Conservation (phyloP, 2,797 vertebrate genomes). For the Orientallactaga sibirica region DNA sequence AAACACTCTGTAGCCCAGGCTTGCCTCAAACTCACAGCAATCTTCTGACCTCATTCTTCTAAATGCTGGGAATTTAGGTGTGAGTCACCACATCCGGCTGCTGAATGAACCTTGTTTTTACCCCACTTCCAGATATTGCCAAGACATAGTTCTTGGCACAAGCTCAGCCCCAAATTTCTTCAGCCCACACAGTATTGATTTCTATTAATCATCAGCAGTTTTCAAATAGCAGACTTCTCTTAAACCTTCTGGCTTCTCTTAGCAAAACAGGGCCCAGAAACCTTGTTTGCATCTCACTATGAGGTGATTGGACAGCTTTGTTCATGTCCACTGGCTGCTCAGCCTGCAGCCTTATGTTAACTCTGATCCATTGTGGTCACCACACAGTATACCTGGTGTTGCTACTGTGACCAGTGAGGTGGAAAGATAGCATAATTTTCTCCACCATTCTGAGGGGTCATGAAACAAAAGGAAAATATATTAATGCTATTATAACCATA, state of each 20-base stretch:
- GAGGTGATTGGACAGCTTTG: neutral
- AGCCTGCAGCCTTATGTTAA: neutral
- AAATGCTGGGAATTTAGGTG: too few species aligned
- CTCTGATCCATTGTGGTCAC: neutral
- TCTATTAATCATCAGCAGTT: neutral
- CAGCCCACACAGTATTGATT: neutral
- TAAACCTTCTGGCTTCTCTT: constrained; percentile 21
- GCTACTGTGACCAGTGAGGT: neutral
- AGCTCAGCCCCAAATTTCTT: neutral
- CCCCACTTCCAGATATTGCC: neutral
- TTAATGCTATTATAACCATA: neutral
- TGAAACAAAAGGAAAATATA: neutral
- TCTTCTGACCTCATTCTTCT: too few species aligned
- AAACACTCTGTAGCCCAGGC: too few species aligned
- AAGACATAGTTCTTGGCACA: neutral
- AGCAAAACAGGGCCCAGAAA: neutral
- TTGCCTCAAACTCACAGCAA: too few species aligned
- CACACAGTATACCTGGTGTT: neutral
- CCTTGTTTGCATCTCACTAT: neutral
- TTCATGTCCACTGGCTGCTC: neutral
- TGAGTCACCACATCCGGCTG: too few species aligned
- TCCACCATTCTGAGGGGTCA: rapidly evolving
- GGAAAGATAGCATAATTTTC: neutral
- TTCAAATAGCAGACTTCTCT: neutral
- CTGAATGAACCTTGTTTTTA: neutral